Evolutionary conservation across 1,140 invertebrate species (phyloP).

Genomic region (Zaprionus kolodkinae): DNA sequence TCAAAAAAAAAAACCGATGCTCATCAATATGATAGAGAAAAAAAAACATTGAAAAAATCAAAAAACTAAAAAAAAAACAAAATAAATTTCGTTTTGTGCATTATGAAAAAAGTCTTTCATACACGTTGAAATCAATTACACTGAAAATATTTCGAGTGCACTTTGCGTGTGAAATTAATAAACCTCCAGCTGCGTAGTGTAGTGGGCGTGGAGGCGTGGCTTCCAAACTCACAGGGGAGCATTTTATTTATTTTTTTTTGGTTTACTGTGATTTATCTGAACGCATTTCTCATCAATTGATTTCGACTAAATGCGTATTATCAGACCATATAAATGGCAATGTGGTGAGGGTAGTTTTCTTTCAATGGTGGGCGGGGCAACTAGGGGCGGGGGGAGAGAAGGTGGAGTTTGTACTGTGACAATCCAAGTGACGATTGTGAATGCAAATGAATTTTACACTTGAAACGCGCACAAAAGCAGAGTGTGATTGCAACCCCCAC

Average conservation of each 20-base stretch:
- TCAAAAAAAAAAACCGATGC: no score
- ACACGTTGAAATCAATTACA: slow-evolving; percentile 72
- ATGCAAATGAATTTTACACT: slow-evolving; percentile 78
- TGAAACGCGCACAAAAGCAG: slow-evolving; percentile 63
- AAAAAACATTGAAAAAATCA: slow-evolving; percentile 32
- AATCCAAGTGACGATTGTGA: slow-evolving; percentile 38
- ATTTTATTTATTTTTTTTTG: slow-evolving; percentile 17
- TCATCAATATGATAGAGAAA: neutral
- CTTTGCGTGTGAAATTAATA: slow-evolving; percentile 66
- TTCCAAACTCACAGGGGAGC: neutral
- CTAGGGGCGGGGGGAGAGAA: neutral
- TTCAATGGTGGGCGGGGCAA: no score
- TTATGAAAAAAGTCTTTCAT: slow-evolving; percentile 43
- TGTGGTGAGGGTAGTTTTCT: neutral
- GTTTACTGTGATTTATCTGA: slow-evolving; percentile 53
- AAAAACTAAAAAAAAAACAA: slow-evolving; percentile 44
- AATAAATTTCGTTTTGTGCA: slow-evolving; percentile 32
- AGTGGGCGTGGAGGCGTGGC: neutral
- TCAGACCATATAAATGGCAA: slow-evolving; percentile 43
- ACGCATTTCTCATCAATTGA: slow-evolving; percentile 65
- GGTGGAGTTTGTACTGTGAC: slow-evolving; percentile 6
- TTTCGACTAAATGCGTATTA: slow-evolving; percentile 72
- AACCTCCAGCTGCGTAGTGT: slow-evolving; percentile 40
- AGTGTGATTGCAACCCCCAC: neutral
- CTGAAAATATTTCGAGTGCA: slow-evolving; percentile 64